Percentiles rank a stretch among this genome's conserved stretches.
Conservation (phyloP, 2,888 invertebrate species). For the Harmothoe impar region DNA sequence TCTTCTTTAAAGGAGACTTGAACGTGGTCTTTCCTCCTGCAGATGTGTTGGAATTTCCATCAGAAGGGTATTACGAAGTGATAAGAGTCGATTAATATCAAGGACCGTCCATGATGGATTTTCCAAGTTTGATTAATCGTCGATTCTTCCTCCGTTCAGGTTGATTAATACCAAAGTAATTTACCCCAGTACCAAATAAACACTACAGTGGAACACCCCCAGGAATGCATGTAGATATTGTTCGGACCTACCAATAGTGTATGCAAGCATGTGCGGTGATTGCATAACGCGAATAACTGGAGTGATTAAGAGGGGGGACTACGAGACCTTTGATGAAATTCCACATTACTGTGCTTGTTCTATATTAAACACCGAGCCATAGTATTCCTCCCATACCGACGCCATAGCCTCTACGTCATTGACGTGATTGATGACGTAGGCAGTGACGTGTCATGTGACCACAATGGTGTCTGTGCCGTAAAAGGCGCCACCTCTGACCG, state of each 20-base stretch:
- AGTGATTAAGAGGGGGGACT: not conserved
- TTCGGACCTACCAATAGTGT: not conserved
- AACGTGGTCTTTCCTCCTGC: not conserved
- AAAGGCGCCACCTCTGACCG: not conserved
- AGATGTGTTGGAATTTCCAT: conserved; percentile 4
- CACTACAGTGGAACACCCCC: not conserved
- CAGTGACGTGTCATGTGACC: conserved; percentile 2
- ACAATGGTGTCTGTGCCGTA: not conserved
- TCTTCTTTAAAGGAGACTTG: not conserved
- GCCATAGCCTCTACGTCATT: not conserved
- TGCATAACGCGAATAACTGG: not conserved
- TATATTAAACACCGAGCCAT: not conserved
- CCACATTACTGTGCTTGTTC: not conserved
- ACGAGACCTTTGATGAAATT: not conserved
- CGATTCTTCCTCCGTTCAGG: no score
- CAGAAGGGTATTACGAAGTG: not conserved
- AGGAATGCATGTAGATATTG: not conserved
- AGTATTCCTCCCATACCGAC: not conserved
- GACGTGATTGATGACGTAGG: conserved; percentile 23
- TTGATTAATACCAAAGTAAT: no score
- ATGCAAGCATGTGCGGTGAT: not conserved
- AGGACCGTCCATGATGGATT: no score
- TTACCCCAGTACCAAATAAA: no score
- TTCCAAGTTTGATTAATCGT: no score
- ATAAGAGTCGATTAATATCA: not conserved